Percentiles rank a stretch among this genome's conserved stretches.
Conservation (phyloP, 2,797 vertebrate genomes). For the Oryzias dopingdopingensis region DNA sequence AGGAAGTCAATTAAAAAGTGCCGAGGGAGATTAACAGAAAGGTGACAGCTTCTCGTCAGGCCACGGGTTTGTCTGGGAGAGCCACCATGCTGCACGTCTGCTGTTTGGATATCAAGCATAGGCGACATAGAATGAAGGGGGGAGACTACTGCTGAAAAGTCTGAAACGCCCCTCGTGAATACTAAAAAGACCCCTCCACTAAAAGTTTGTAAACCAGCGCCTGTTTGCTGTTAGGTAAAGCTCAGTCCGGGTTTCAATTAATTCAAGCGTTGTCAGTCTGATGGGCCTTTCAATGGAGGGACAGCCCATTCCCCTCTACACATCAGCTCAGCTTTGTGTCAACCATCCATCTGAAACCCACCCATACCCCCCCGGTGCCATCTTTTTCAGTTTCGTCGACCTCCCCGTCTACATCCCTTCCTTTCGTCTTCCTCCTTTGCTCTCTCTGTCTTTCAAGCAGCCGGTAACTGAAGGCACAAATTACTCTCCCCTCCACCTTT, state of each 20-base stretch:
- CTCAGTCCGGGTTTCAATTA: conserved; percentile 90
- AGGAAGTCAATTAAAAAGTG: conserved; percentile 95
- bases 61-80: conserved; percentile 74
- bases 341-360: conserved; percentile 82
- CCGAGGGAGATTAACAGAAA: conserved; percentile 91
- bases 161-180: conserved; percentile 91
- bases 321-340: conserved; percentile 91
- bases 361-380: conserved; percentile 40
- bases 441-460: conserved; percentile 69
- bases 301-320: conserved; percentile 91
- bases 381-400: conserved; percentile 51
- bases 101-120: conserved; percentile 35
- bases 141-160: conserved; percentile 76
- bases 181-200: conserved; percentile 87
- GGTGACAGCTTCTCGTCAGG: conserved; percentile 87
- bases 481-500: conserved; percentile 99
- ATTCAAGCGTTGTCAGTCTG: conserved; percentile 90
- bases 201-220: conserved; percentile 92
- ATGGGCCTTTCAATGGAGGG: conserved; percentile 92
- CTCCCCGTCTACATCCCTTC: conserved; percentile 19
- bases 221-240: conserved; percentile 85
- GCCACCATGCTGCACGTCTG: conserved; percentile 39
- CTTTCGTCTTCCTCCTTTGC: conserved; percentile 8
- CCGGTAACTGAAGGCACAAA: conserved; percentile 89
- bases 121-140: conserved; percentile 24